These are phyloP conservation scores for Acrobasis consociella DNA, from an alignment of 2,888 invertebrate species.

Conservation along the genomic window DNA sequence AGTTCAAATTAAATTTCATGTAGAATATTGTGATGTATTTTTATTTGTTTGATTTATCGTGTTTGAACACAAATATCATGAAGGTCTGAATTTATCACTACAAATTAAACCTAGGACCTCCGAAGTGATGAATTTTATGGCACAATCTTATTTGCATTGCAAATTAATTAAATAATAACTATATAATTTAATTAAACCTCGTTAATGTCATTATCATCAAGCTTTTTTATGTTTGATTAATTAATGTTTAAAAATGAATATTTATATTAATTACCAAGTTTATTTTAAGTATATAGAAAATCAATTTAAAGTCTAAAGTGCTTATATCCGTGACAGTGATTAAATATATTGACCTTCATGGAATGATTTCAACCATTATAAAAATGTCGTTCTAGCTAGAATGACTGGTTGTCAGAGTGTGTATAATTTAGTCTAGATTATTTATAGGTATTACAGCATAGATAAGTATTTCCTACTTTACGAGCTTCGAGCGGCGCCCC, in stretches of 20 bases:
- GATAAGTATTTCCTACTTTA: background rate
- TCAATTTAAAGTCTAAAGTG: background rate
- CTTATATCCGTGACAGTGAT: background rate
- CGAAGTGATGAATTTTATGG: no score
- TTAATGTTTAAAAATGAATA: background rate
- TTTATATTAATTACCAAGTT: background rate
- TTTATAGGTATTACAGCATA: constrained; percentile 1
- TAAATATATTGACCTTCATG: background rate
- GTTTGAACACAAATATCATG: no score
- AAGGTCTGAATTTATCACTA: no score
- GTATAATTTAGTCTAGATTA: background rate
- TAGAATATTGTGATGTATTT: background rate
- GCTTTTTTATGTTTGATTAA: background rate
- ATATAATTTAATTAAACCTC: no score
- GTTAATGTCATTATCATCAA: background rate
- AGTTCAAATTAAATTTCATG: constrained; percentile 5
- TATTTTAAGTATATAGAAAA: background rate
- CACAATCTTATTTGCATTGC: no score
- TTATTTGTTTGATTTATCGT: background rate
- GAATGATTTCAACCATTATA: background rate
- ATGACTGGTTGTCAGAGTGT: background rate
- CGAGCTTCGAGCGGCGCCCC: no score
- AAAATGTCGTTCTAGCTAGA: background rate
- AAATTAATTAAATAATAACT: no score
- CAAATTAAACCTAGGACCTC: no score